phyloP scores from a whole-genome alignment of 1,140 invertebrate genomes.

The Drosophila kikkawai region DNA sequence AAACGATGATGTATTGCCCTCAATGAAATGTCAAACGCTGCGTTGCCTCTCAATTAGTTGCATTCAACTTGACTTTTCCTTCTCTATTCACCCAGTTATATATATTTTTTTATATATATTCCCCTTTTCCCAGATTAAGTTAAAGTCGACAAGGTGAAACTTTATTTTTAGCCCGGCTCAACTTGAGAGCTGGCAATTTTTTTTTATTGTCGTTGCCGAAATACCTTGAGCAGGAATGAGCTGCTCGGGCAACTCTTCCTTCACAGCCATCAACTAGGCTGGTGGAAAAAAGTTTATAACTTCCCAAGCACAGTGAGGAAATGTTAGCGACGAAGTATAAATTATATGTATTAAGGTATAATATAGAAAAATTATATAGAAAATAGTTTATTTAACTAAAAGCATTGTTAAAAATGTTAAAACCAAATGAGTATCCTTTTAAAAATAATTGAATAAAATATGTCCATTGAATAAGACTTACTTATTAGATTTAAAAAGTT shows the following conservation, averaged over 20 bases:
- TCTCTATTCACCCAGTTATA: neutral
- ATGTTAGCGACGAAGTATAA: no score
- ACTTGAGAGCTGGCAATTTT: constrained; percentile 36
- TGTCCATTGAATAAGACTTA: no score
- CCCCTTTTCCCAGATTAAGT: constrained; percentile 18
- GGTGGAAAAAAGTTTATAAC: constrained; percentile 36
- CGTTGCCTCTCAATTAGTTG: constrained; percentile 42
- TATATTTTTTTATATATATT: neutral
- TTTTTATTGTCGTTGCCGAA: constrained; percentile 33
- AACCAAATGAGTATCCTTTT: no score
- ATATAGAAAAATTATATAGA: no score
- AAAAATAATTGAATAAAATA: no score
- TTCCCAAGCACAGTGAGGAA: constrained; percentile 3
- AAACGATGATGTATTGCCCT: constrained; percentile 41
- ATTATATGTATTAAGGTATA: neutral
- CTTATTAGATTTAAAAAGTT: no score
- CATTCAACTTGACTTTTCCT: neutral
- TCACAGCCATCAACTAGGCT: constrained; percentile 27
- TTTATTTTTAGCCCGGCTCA: constrained; percentile 45
- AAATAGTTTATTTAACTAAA: no score
- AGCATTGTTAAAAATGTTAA: no score
- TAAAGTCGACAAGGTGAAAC: constrained; percentile 40
- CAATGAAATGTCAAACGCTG: constrained; percentile 28
- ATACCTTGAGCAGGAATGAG: constrained; percentile 25
- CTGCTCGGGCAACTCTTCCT: neutral